Base-by-base conservation (phyloP, 2,797 vertebrate genomes). In the Takifugu rubripes region DNA sequence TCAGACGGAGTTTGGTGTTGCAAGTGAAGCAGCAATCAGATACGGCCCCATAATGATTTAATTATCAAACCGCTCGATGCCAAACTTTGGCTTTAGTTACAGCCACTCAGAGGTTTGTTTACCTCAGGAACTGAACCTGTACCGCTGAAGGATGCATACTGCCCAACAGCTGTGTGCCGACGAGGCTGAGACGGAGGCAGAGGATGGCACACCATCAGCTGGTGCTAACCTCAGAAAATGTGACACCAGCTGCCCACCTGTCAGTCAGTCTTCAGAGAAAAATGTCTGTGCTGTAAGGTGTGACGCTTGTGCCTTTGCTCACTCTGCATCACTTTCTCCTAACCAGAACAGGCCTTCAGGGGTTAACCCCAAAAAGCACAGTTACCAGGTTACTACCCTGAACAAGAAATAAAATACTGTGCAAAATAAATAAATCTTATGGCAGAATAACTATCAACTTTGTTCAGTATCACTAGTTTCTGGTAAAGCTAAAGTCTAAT, bases 21-120 rank as follows among this genome's bases (percentile, higher is more conserved):
- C 87, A 82, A 78, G 76, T 70, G 77, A 88, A 90, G 79, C 88
- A 81, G 90, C 89, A 89, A 85, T 78, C 81, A 81, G 89, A 82
- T 66, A 84, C 75, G 80, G 50, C 31, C 59, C 61, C 52, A 53
- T 81, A 88, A 96, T 96, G 83, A 96, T 96, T 97, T 95, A 95
- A 96, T 98, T 89, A 96, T 95, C 93, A 91, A 79, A 91, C 90
- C 88, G 75, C 87, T 90, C 88, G 92, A 91, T 89, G 92, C 92
- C 93, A 89, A 86, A 84, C 82, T 44, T 69, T 55, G 90, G 93
- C 91, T 92, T 92, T 81, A 64, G 90, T 95, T 97, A 94, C 94
- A 72, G 77, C 57, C 78, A 40, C 72, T 63, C 69, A 80, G 64
- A 85, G 93, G 88, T 90, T 91, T 55, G 90, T 91, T 97, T 95